These are phyloP conservation scores for Neria commutata DNA, from an alignment of 2,888 invertebrate genomes.

Conservation along the genomic window DNA sequence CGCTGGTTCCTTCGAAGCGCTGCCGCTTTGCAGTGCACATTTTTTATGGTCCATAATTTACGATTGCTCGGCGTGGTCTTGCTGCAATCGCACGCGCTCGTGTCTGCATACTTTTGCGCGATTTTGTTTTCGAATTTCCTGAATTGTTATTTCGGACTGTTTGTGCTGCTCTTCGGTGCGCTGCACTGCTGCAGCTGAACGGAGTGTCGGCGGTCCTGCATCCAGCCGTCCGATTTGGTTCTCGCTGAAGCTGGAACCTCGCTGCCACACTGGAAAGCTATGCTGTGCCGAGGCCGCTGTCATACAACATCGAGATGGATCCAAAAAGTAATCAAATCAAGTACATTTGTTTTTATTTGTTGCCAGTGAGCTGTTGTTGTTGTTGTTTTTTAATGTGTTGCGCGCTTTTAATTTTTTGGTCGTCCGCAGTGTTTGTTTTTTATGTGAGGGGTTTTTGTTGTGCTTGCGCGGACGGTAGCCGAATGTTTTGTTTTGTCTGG, in stretches of 20 bases:
- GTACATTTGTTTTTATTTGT: slow-evolving; percentile 14
- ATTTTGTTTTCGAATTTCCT: slow-evolving; percentile 17
- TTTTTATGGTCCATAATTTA: slow-evolving; percentile 42
- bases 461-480: slow-evolving; percentile 33
- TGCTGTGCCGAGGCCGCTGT: slow-evolving; percentile 25
- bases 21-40: slow-evolving; percentile 9
- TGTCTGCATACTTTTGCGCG: slow-evolving; percentile 16
- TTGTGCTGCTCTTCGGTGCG: slow-evolving; percentile 13
- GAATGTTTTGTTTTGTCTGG: slow-evolving; percentile 52
- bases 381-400: slow-evolving; percentile 24
- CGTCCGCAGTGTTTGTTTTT: slow-evolving; percentile 28
- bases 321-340: slow-evolving; percentile 57
- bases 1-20: slow-evolving; percentile 25
- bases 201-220: neutral
- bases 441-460: slow-evolving; percentile 21
- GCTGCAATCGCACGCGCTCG: slow-evolving; percentile 13
- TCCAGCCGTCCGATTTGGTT: neutral
- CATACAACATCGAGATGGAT: slow-evolving; percentile 52
- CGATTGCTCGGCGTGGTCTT: slow-evolving; percentile 36
- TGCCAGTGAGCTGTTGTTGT: slow-evolving; percentile 21
- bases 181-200: slow-evolving; percentile 22
- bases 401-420: slow-evolving; percentile 20
- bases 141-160: slow-evolving; percentile 18
- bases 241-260: slow-evolving; percentile 6
- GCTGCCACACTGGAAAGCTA: slow-evolving; percentile 18